Evolutionary conservation across 2,888 invertebrate genomes (phyloP), one percentile per base, ranked within the genome.

Genomic region (Xestoiulus laeticollis): DNA sequence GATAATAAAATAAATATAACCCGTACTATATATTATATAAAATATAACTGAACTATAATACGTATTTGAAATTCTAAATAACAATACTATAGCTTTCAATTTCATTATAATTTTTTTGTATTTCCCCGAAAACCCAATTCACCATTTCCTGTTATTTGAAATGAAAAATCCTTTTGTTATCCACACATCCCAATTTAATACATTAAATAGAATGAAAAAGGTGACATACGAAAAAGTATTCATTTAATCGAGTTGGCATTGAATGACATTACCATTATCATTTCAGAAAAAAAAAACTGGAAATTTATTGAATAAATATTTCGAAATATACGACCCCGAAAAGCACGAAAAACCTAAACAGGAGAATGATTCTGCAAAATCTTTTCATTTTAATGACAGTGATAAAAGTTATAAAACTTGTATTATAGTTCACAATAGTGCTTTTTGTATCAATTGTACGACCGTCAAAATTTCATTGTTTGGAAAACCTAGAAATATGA

Each of bases 101-200:
- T 68, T 26, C 26, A 19, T 22, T 22, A 8, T 68, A 68, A 68
- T 68, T 68, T 68, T 68, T 68, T 26, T 59, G 22, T 19, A 19
- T 68, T 12, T n/a, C 68, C 26, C 26, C 26, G 68, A 8, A n/a
- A 68, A 53, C 53, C 4, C 0, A 14, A 14, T 22, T 32, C n/a
- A 10, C 16, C 14, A 26, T 33, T 22, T 85, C 38, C 38, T 85
- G 85, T 85, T 19, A 12, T 85, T 85, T 43, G 19, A 82, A n/a
- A 85, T 43, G 38, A 85, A 43, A 44, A 85, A 22, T 43, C 22
- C 38, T 32, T 10, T 32, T n/a, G 44, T 85, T 85, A 14, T n/a
- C 38, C 38, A 85, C 38, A 16, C 85, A 68, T 68, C 85, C 38
- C 33, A 85, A 32, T 85, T n/a, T n/a, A 44, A 32, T 85, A 43